Percentiles rank a stretch among this genome's conserved stretches.
Conservation (phyloP, 2,888 invertebrate genomes). For the Dryococelus australis region DNA sequence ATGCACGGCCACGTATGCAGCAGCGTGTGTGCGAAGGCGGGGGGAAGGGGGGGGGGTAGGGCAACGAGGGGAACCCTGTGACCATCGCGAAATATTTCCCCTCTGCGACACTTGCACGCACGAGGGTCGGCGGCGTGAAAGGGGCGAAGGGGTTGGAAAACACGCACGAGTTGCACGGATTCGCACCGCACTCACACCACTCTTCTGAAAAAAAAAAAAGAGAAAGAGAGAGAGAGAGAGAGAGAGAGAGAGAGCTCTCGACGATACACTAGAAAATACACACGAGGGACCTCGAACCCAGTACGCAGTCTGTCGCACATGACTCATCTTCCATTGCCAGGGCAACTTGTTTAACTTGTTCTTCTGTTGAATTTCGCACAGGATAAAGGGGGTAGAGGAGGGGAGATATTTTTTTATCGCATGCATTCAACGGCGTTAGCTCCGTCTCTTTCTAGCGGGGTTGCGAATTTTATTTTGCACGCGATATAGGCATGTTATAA, state of each 20-base stretch:
- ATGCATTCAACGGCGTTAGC: neutral
- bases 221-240: no score
- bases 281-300: conserved; percentile 3
- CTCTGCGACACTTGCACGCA: neutral
- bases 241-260: neutral
- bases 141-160: neutral
- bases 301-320: neutral
- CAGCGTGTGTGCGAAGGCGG: no score
- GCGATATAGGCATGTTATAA: no score
- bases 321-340: neutral
- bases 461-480: neutral
- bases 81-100: conserved; percentile 2
- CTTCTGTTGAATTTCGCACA: neutral
- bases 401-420: neutral
- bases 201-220: neutral
- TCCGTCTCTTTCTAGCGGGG: neutral
- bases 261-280: neutral
- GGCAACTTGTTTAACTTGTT: conserved; percentile 8
- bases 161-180: neutral
- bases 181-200: neutral
- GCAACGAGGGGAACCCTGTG: neutral
- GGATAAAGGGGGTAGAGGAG: neutral
- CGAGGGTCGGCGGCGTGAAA: neutral
- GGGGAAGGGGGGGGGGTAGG: neutral
- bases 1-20: neutral